A percentile compares a stretch with the other conserved stretches of the same genome.
Evolutionary conservation across 2,888 invertebrate genomes (phyloP).

Genomic region (Tipula lateralis): DNA sequence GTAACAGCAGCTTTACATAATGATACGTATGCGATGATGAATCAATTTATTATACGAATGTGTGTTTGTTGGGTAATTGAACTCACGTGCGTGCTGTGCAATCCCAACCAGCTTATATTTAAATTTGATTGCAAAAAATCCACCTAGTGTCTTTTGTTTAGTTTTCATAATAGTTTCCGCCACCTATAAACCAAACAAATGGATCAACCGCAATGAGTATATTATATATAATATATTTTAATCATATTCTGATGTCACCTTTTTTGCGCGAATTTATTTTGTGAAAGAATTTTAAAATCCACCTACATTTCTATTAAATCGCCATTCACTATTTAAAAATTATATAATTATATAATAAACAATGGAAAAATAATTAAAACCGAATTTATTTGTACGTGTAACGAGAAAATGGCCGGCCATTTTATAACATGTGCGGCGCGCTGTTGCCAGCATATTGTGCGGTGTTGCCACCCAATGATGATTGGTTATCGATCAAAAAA

Average conservation of each 20-base stretch:
- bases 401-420: neutral
- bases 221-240: neutral
- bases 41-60: neutral
- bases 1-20: neutral
- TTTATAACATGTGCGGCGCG: neutral
- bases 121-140: neutral
- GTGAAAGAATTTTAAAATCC: neutral
- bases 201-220: neutral
- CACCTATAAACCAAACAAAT: neutral
- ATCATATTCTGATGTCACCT: neutral
- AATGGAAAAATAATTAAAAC: neutral
- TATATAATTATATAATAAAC: no score
- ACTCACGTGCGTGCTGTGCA: neutral
- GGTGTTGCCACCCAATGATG: neutral
- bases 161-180: neutral
- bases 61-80: neutral
- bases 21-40: neutral
- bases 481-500: neutral
- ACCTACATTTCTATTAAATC: neutral
- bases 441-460: neutral
- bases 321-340: neutral
- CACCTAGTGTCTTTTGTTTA: neutral
- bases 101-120: neutral
- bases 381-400: neutral
- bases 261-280: neutral